Conservation (phyloP, 35 echinoderm and acorn worm species). For the Amphiura filiformis region DNA sequence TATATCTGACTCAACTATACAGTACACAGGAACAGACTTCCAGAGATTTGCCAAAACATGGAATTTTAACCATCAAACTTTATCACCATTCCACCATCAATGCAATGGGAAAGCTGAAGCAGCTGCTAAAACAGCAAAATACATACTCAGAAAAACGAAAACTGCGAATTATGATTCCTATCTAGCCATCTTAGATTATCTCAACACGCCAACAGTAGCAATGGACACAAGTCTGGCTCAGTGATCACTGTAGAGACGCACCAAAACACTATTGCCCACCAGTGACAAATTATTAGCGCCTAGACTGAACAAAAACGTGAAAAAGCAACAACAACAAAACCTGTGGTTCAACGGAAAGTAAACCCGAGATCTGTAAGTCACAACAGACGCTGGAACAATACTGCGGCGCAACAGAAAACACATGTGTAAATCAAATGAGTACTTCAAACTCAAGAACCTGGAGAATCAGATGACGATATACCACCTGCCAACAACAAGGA, state of each 20-base stretch:
- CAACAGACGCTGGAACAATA: neutral
- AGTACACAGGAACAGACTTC: neutral
- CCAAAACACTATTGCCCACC: slow-evolving; percentile 13
- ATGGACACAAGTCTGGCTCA: slow-evolving; percentile 17
- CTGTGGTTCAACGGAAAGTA: neutral
- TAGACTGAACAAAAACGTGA: neutral
- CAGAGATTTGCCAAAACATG: neutral
- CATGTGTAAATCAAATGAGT: neutral
- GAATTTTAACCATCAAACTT: neutral
- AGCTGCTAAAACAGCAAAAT: neutral
- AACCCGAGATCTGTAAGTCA: neutral
- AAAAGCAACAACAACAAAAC: neutral
- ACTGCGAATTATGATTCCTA: neutral
- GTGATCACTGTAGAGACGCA: neutral
- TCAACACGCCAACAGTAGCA: slow-evolving; percentile 13
- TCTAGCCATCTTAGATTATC: slow-evolving; percentile 19
- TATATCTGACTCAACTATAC: slow-evolving; percentile 16
- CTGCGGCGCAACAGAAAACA: slow-evolving; percentile 4
- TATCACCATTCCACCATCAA: neutral
- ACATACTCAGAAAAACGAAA: neutral
- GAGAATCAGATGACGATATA: neutral
- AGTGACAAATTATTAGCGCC: neutral
- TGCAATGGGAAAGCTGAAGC: slow-evolving; percentile 10
- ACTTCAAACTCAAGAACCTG: neutral
- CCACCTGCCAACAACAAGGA: neutral